Conservation (phyloP, 2,113 vertebrate species). For the Sinocyclocheilus anophthalmus region DNA sequence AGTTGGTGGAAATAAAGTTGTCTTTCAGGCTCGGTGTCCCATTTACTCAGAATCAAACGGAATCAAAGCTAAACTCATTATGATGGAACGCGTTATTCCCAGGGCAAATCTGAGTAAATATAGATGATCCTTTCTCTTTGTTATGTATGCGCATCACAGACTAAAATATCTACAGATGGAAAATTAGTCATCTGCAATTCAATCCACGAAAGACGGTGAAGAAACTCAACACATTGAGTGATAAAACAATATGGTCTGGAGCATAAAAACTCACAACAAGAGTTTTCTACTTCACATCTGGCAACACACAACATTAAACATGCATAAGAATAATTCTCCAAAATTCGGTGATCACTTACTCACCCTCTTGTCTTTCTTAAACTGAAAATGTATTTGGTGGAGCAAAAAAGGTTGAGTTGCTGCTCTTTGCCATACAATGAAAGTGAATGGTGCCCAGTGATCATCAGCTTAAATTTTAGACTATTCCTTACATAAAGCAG, state of each 20-base stretch:
- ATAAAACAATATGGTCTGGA: slow-evolving; percentile 24
- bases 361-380: neutral
- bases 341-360: neutral
- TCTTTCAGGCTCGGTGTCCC: slow-evolving; percentile 8
- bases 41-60: slow-evolving; percentile 40
- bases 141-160: slow-evolving; percentile 5
- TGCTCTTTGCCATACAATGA: too few relatives aligned
- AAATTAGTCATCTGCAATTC: slow-evolving; percentile 22
- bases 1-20: slow-evolving; percentile 27
- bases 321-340: neutral
- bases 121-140: neutral
- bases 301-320: slow-evolving; percentile 2
- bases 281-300: neutral
- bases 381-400: too few relatives aligned
- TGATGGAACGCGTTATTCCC: neutral
- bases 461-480: too few relatives aligned
- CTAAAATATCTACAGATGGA: slow-evolving; percentile 21
- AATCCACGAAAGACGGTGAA: slow-evolving; percentile 19
- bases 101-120: slow-evolving; percentile 40
- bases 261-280: slow-evolving; percentile 5
- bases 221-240: neutral
- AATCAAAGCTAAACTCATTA: slow-evolving; percentile 50
- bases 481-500: too few relatives aligned
- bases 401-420: too few relatives aligned
- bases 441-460: too few relatives aligned